Base-by-base conservation (phyloP, 2,113 vertebrate species). In the Spheniscus mendiculus region DNA sequence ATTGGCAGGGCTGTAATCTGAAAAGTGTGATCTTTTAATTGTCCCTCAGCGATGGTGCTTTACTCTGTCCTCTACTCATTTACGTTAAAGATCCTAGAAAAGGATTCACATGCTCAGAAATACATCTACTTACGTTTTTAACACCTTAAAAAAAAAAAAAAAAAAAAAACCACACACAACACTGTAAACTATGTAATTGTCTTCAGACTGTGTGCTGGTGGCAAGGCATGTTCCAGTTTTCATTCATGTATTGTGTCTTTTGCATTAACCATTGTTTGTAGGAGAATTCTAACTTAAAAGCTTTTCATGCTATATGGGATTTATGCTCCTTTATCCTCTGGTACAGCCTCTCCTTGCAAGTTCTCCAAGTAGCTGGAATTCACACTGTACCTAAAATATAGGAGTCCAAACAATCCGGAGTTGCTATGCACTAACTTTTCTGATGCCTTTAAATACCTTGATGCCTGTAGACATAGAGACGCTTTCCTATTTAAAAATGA, bases 361-460 rank as follows among this genome's bases (percentile, higher is more conserved):
- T 98, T 95, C 92, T 98, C 90, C 95, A 92, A 96, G 97, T 97
- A 96, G 96, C 98, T 95, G 94, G 95, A 90, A 98, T 90, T 79
- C 95, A 86, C 95, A 77, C 90, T 98, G 96, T 98, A 97, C 92
- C 95, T 97, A 79, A 97, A 97, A 89, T 95, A 94, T 69, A 96
- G 98, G 97, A 98, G 97, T 97, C 98, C 98, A 98, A 98, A 98
- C 97, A 98, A 97, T 98, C 98, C 97, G 61, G 98, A 97, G 97
- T 98, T 99, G 99, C 99, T 99, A 99, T 99, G 99, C 99, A 99
- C 99, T 99, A 98, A 98, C 98, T 98, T 98, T 99, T 98, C 98
- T 98, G 97, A 99, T 99, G 99, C 99, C 99, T 99, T 99, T 99
- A 97, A 98, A 98, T 97, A 97, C 99, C 99, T 99, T 98, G 98